Percentiles rank a stretch among this genome's conserved stretches.
phyloP scores from a whole-genome alignment of 2,113 vertebrate genomes.

The Galeopterus variegatus region DNA sequence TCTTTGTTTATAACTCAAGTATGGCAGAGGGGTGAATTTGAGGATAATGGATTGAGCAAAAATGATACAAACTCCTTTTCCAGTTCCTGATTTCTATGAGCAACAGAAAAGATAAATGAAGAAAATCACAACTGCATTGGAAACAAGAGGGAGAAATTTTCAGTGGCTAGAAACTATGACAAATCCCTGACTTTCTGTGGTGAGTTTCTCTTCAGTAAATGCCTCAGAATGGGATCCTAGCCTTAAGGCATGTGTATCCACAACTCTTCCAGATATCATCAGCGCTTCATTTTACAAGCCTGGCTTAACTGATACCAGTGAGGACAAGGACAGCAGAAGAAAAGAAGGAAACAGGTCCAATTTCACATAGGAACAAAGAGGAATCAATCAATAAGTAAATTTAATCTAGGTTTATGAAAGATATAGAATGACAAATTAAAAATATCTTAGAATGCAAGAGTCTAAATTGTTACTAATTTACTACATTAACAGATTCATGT shows the following conservation, averaged over 20 bases:
- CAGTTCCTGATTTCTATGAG: neutral
- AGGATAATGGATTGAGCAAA: neutral
- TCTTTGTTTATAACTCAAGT: neutral
- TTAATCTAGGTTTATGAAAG: conserved; percentile 38
- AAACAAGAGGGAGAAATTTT: neutral
- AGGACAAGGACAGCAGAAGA: neutral
- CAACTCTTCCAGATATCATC: neutral
- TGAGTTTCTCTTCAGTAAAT: neutral
- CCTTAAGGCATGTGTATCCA: no score
- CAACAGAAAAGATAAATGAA: neutral
- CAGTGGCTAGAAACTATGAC: neutral
- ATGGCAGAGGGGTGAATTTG: neutral
- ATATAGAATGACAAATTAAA: neutral
- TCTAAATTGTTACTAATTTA: neutral
- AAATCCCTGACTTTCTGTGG: neutral
- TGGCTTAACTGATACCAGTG: neutral
- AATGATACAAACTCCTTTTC: neutral
- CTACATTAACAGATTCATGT: neutral
- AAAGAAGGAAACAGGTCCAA: neutral
- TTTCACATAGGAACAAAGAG: neutral
- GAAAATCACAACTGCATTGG: neutral
- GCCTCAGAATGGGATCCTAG: no score
- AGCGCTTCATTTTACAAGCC: neutral
- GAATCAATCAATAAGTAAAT: neutral
- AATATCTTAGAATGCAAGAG: neutral